A percentile compares a stretch with the other conserved stretches of the same genome.
Evolutionary conservation across 2,888 invertebrate species (phyloP).

Genomic region (Vannuccia rotundouncinata): DNA sequence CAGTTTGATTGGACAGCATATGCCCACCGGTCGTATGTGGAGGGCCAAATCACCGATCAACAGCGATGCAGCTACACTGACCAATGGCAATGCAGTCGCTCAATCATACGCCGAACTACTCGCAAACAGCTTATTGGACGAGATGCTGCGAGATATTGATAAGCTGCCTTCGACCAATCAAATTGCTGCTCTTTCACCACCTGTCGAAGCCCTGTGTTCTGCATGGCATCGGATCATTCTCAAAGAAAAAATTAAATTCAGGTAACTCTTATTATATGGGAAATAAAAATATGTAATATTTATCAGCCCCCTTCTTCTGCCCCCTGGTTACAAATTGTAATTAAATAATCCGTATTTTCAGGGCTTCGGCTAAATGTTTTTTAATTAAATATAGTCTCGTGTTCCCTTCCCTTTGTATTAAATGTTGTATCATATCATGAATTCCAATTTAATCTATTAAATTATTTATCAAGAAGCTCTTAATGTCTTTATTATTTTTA

Average conservation of each 20-base stretch:
- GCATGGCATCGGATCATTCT: slow-evolving; percentile 11
- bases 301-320: no score
- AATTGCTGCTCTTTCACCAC: background rate
- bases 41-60: background rate
- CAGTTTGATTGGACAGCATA: background rate
- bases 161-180: slow-evolving; percentile 3
- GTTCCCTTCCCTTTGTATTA: no score
- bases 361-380: no score
- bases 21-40: slow-evolving; percentile 4
- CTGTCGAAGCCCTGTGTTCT: background rate
- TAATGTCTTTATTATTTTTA: no score
- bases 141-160: background rate
- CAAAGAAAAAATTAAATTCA: slow-evolving; percentile 1
- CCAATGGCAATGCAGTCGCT: background rate
- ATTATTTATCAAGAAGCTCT: no score
- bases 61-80: background rate
- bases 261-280: background rate
- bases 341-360: no score
- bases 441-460: no score
- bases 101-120: background rate
- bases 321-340: no score
- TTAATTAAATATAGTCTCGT: no score
- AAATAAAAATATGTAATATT: no score
- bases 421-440: no score
- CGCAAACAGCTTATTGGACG: background rate